Evolutionary conservation across 2,797 vertebrate genomes (phyloP), one percentile per base, ranked within the genome.

Genomic region (Acomys russatus): DNA sequence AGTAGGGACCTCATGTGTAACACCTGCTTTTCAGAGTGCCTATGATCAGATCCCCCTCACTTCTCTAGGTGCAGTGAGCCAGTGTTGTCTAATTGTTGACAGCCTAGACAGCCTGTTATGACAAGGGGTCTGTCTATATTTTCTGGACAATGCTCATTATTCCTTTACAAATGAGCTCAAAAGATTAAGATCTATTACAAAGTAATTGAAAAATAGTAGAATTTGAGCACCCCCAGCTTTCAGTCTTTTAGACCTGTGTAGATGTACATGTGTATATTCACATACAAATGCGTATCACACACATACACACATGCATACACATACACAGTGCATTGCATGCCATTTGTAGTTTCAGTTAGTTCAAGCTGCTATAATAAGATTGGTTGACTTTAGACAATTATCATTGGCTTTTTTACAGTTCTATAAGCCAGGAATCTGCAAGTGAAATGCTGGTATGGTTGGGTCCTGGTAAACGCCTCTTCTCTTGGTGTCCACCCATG

Each of bases 121-220:
- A 44, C 5, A 56, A 35, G 30, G 9, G n/a, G 51, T 82, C 93
- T 30, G 51, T 85, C 93, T 30, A 64, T 9, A 54, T 33, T 93
- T 80, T 64, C 90, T n/a, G 9, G 59, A 90, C 5, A 91, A 84
- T 3, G 86, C 28, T 10, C 6, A 66, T 74, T 56, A 35, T 84
- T 90, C 77, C 35, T 91, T 93, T 92, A 78, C 9, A 88, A 51
- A 51, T 1, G 33, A 86, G 30, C 38, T 79, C 54, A 87, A 68
- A 95, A 70, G 38, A 51, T 89, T 25, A 91, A 86, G 23, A 61
- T 87, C 15, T 61, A 71, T 80, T 96, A 87, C 71, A 18, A 84
- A 71, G 30, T 23, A 88, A 38, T 91, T 28, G 91, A 89, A 94
- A 9, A 33, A 59, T 33, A 90, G 85, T 18, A 85, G 23, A 92